Evolutionary conservation across 2,797 vertebrate species (phyloP), one percentile per base, ranked within the genome.

Genomic region (Notolepis coatsorum): DNA sequence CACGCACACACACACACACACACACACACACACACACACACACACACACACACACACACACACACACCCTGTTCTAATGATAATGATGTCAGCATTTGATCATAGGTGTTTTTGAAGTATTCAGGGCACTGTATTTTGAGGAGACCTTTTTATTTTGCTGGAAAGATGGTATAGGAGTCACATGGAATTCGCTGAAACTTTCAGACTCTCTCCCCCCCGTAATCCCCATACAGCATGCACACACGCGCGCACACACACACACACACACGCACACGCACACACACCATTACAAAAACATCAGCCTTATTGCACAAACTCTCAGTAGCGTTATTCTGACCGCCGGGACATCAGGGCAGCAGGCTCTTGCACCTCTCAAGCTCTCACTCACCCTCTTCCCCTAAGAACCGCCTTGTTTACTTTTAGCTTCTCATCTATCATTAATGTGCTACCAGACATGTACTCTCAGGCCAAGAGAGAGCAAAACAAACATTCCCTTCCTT

Each of bases 331-430:
- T 37, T 7, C 12, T 46, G 72, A 88, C 80, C 81, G 75, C 54
- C 35, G 63, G 49, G 45, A 52, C 75, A 42, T 48, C 13, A 68
- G 58, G 73, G 72, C 45, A 15, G 51, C 62, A n/a, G n/a, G n/a
- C 70, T 72, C 66, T 79, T 54, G 30, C 71, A 80, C 74, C 65
- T 81, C 68, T 48, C 38, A 65, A 78, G 67, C 77, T 72, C 65
- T 70, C 46, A 42, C 50, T 59, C 63, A 17, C 69, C 72, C 58
- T 73, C 52, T 73, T 81, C 80, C 73, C 39, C 30, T 66, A 73
- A 85, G 65, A 73, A 64, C 61, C 37, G 54, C 68, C 69, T 49
- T 82, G 82, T 87, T 88, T 90, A 87, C 86, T 87, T 90, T 85
- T 87, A 88, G 73, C 79, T 80, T 45, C 59, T 88, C 82, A 75